Conservation (phyloP, 2,113 vertebrate species). For the Sorex araneus region DNA sequence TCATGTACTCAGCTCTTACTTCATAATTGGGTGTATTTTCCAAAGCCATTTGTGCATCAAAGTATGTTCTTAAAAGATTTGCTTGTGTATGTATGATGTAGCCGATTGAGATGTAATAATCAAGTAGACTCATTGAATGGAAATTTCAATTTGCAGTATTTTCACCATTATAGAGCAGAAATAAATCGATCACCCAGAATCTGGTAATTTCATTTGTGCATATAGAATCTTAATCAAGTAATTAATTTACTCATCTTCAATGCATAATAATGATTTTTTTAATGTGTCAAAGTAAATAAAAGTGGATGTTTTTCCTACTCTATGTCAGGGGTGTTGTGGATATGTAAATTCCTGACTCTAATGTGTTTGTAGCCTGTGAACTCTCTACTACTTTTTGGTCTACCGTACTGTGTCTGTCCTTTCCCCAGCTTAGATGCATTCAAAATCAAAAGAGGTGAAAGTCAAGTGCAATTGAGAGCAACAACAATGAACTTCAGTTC, state of each 20-base stretch:
- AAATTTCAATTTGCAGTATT: conserved; percentile 45
- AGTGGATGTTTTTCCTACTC: conserved; percentile 30
- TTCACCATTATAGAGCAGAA: conserved; percentile 35
- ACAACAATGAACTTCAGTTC: conserved; percentile 7
- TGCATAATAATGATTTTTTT: conserved; percentile 59
- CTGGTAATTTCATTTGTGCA: conserved; percentile 56
- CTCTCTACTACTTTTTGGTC: not conserved
- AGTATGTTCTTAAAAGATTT: conserved; percentile 53
- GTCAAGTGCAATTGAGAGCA: conserved; percentile 36
- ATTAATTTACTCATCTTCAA: conserved; percentile 53
- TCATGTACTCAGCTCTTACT: not conserved
- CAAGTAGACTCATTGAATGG: conserved; percentile 17
- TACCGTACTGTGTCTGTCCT: not conserved
- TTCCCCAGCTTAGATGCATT: conserved; percentile 37
- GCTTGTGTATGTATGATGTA: not conserved
- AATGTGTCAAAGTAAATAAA: conserved; percentile 58
- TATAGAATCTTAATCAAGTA: conserved; percentile 29
- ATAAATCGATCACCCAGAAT: conserved; percentile 11
- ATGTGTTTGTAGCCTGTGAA: not conserved
- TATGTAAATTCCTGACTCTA: not conserved
- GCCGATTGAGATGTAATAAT: not conserved
- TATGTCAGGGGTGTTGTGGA: not conserved
- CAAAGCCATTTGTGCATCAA: conserved; percentile 48
- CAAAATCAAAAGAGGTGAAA: conserved; percentile 59
- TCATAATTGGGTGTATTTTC: conserved; percentile 49